Percentiles rank a stretch among this genome's conserved stretches.
Evolutionary conservation across 2,888 invertebrate genomes (phyloP).

Genomic region (Polydesmus complanatus): DNA sequence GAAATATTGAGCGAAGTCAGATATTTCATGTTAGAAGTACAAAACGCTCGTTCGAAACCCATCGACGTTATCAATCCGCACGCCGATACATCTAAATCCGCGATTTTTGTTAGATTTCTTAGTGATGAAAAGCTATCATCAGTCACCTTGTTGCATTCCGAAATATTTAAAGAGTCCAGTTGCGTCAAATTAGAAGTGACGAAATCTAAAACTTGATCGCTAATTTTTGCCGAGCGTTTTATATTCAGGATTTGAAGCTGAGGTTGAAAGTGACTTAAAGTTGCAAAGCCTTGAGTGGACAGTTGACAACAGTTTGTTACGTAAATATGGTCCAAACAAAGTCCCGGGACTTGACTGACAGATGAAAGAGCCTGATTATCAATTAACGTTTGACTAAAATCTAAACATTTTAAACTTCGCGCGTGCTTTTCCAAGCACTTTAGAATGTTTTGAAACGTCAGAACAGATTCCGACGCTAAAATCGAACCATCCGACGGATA

Average conservation of each 20-base stretch:
- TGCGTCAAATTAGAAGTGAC: constrained; percentile 41
- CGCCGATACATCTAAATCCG: constrained; percentile 46
- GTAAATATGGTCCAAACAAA: constrained; percentile 41
- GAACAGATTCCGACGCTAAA: constrained; percentile 47
- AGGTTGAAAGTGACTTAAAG: constrained; percentile 26
- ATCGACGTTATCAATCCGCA: constrained; percentile 48
- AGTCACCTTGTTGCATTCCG: constrained; percentile 49
- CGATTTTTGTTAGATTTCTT: constrained; percentile 41
- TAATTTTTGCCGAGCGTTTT: constrained; percentile 25
- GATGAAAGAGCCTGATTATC: constrained; percentile 46
- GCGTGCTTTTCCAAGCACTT: constrained; percentile 43
- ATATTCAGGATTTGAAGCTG: constrained; percentile 40
- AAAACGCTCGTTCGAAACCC: constrained; percentile 48
- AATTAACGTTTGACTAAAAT: constrained; percentile 53
- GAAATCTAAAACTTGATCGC: constrained; percentile 22
- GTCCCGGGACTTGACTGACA: constrained; percentile 40
- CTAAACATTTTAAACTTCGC: constrained; percentile 42
- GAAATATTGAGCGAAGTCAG: constrained; percentile 27
- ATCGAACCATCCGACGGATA: constrained; percentile 32
- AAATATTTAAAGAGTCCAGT: constrained; percentile 46
- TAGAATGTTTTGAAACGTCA: constrained; percentile 53
- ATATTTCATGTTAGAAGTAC: constrained; percentile 19
- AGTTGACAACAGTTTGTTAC: constrained; percentile 46
- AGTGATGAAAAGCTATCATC: constrained; percentile 45
- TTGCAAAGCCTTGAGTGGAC: neutral